These are phyloP conservation scores for Bubalus kerabau DNA, from an alignment of 2,113 vertebrate genomes.

Conservation along the genomic window DNA sequence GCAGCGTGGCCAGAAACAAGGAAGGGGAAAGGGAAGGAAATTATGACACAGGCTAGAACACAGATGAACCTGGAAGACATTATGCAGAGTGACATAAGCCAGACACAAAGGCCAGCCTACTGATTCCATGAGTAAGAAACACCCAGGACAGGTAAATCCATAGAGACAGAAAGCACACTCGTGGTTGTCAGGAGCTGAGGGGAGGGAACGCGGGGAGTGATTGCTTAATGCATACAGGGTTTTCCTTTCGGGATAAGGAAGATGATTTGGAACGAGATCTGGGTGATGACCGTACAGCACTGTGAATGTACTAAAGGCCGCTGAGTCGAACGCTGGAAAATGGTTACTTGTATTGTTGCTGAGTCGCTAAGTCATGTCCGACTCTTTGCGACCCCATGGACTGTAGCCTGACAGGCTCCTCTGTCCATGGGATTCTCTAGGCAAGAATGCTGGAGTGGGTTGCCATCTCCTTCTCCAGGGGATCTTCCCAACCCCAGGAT, in stretches of 20 bases:
- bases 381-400: neutral
- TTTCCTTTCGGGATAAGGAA: neutral
- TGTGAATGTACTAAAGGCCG: neutral
- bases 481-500: neutral
- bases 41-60: neutral
- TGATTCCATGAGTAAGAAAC: neutral
- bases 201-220: fast-evolving
- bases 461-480: neutral
- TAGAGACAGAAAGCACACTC: neutral
- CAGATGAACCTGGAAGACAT: neutral
- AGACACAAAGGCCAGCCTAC: neutral
- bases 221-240: neutral
- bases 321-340: neutral
- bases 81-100: neutral
- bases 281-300: too few relatives aligned
- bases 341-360: neutral
- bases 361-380: neutral
- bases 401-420: neutral
- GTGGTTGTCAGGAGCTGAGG: neutral
- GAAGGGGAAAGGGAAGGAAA: neutral
- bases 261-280: neutral
- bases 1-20: neutral
- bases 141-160: neutral
- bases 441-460: neutral
- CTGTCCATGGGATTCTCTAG: neutral